Conservation (phyloP, 2,113 vertebrate species). For the Carettochelys insculpta region DNA sequence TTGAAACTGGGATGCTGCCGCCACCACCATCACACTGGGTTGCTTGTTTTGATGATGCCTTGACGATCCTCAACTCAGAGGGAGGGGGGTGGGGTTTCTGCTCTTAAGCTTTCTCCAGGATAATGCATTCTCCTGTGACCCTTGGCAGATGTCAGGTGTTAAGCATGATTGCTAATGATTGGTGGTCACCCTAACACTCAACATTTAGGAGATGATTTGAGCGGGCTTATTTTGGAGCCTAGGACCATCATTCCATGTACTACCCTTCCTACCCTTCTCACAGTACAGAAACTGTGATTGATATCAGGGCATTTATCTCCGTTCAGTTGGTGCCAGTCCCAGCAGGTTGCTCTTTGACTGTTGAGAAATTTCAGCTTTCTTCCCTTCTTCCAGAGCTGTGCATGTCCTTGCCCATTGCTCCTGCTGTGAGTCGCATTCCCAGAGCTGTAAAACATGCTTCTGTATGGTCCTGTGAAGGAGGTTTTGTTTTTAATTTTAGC, state of each 20-base stretch:
- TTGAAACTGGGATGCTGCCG: too few relatives aligned
- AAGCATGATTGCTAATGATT: background rate
- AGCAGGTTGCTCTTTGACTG: background rate
- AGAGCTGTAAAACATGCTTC: background rate
- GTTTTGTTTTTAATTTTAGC: background rate
- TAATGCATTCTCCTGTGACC: background rate
- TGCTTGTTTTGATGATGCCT: background rate
- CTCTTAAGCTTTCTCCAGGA: background rate
- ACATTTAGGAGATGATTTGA: background rate
- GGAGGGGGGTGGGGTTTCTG: too few relatives aligned
- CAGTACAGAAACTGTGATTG: background rate
- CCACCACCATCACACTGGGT: too few relatives aligned
- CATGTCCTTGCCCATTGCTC: background rate
- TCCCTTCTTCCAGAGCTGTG: background rate
- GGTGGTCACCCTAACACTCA: background rate
- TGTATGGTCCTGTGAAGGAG: background rate
- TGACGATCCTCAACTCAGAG: background rate
- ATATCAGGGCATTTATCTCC: background rate
- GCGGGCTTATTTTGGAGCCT: background rate
- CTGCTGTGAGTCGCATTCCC: background rate
- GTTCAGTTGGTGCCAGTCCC: background rate
- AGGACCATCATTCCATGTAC: background rate
- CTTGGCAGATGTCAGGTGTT: background rate
- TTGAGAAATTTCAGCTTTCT: background rate
- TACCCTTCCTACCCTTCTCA: background rate